phyloP scores from a whole-genome alignment of 2,113 vertebrate species.

The Oreamnos americanus region DNA sequence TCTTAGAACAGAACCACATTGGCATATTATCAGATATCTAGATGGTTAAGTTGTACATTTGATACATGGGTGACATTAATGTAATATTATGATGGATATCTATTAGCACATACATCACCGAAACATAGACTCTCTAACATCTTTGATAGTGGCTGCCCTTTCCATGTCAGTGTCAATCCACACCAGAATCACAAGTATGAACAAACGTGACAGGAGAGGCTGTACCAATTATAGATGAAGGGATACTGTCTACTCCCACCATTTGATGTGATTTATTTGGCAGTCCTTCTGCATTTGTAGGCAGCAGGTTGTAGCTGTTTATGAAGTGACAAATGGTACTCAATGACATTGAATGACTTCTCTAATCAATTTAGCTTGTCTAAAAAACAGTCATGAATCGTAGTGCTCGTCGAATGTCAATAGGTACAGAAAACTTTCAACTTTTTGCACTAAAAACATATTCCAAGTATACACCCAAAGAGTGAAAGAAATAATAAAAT shows the following conservation, averaged over 20 bases:
- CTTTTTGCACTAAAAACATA: conserved; percentile 27
- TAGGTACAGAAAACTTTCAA: conserved; percentile 72
- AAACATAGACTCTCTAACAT: conserved; percentile 80
- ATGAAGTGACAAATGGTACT: conserved; percentile 87
- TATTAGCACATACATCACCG: conserved; percentile 73
- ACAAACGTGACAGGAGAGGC: conserved; percentile 86
- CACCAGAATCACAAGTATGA: conserved; percentile 82
- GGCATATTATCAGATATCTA: conserved; percentile 51
- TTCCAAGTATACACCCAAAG: neutral
- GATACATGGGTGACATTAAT: conserved; percentile 72
- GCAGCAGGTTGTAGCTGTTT: conserved; percentile 84
- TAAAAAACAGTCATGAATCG: conserved; percentile 82
- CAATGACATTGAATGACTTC: conserved; percentile 92
- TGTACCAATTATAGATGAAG: conserved; percentile 92
- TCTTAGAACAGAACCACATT: conserved; percentile 35
- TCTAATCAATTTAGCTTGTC: conserved; percentile 92
- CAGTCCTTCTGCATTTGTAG: conserved; percentile 85
- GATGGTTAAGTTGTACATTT: conserved; percentile 63
- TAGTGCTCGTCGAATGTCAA: conserved; percentile 80
- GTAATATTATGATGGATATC: conserved; percentile 80
- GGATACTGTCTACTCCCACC: conserved; percentile 86
- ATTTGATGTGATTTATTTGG: conserved; percentile 93
- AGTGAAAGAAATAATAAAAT: neutral
- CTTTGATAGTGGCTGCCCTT: conserved; percentile 85
- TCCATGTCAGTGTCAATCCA: conserved; percentile 87